phyloP scores from a whole-genome alignment of 1,140 invertebrate genomes.

The Rhopalosiphum maidis region DNA sequence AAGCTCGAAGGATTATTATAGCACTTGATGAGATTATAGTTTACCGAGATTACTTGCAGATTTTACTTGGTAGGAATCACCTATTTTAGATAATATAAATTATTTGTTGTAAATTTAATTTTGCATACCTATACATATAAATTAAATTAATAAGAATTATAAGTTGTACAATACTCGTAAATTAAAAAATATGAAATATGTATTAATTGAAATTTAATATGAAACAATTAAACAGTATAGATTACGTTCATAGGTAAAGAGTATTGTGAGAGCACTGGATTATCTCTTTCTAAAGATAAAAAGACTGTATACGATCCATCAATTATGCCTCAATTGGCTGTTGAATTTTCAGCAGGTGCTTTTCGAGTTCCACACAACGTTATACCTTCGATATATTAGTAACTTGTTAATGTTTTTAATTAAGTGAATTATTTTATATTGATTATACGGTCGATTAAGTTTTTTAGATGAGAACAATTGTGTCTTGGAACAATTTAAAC shows the following conservation, averaged over 20 bases:
- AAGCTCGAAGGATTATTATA: background rate
- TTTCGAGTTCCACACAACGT: conserved; percentile 21
- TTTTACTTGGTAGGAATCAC: background rate
- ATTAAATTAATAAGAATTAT: background rate
- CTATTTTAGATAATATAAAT: background rate
- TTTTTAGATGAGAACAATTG: background rate
- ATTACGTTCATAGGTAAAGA: background rate
- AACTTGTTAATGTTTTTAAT: background rate
- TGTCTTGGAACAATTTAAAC: background rate
- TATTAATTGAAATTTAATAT: background rate
- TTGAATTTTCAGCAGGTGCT: background rate
- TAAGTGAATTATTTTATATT: background rate
- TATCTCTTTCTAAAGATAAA: background rate
- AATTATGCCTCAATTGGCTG: background rate
- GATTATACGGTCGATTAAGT: background rate
- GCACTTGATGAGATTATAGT: background rate
- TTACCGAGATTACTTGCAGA: background rate
- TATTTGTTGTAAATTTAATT: no score
- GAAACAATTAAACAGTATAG: background rate
- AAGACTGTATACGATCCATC: background rate
- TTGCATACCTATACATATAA: background rate
- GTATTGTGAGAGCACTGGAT: background rate
- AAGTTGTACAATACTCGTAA: background rate
- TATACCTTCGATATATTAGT: background rate
- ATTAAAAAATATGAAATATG: background rate